These are phyloP conservation scores for Spinus olivaceus DNA, from an alignment of 2,797 vertebrate species.

Conservation along the genomic window DNA sequence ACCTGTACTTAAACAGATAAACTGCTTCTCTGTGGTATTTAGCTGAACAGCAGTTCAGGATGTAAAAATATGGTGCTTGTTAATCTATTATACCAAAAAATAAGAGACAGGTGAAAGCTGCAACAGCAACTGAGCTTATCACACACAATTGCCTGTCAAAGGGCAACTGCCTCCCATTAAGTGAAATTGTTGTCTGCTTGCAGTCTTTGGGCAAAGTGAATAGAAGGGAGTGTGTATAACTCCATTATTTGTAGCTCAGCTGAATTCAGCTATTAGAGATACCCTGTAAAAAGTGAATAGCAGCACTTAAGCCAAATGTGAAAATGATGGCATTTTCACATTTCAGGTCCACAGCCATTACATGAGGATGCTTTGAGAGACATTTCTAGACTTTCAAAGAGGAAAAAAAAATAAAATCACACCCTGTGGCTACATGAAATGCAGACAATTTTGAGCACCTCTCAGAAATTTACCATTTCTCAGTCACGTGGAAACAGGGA, in stretches of 20 bases:
- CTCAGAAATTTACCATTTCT: background rate
- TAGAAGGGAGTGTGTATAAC: background rate
- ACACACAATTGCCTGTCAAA: background rate
- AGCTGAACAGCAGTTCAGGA: background rate
- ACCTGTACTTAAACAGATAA: background rate
- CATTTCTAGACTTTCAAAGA: background rate
- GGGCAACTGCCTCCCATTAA: background rate
- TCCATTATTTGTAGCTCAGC: background rate
- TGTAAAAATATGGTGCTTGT: background rate
- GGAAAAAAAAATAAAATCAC: background rate
- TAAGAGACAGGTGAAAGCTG: conserved; percentile 8
- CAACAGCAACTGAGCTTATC: background rate
- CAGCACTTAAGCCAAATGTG: background rate
- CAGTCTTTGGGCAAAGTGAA: background rate
- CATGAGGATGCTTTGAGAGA: background rate
- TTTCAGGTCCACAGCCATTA: background rate
- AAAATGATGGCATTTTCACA: background rate
- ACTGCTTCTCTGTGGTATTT: background rate
- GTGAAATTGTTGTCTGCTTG: conserved; percentile 7
- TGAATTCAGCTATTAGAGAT: background rate
- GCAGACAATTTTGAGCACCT: background rate
- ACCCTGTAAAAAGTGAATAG: background rate
- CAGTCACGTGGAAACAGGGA: fast-evolving
- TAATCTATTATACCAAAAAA: conserved; percentile 13
- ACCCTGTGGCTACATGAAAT: background rate